Evolutionary conservation across 2,113 vertebrate species (phyloP), one percentile per base, ranked within the genome.

Genomic region (Perca flavescens): DNA sequence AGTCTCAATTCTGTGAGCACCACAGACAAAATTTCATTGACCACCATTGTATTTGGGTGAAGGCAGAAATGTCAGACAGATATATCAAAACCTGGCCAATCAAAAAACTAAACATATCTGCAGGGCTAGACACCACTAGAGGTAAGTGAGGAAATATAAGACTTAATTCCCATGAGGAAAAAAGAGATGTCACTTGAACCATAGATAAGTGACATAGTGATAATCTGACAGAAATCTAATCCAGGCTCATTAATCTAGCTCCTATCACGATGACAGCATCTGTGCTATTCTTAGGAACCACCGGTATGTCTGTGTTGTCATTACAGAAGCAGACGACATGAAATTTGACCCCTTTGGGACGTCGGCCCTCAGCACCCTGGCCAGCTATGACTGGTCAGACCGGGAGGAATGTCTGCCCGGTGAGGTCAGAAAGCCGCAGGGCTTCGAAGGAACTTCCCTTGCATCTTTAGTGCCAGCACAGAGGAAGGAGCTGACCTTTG

Each of bases 291-390:
- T 87, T 61, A 76, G 88, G 90, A 91, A 90, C 90, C 92, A 89
- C 84, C 80, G 64, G 86, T 88, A 77, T 94, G 77, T 90, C 81
- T 92, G 82, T 95, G 88, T 96, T 97, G 90, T 96, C 93, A 86
- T 95, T 97, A 89, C 97, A 99, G 97, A 99, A 93, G 86, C 95
- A 90, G 97, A 99, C 65, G 97, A 98, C 94, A 93, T 97, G 89
- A 98, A 97, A 95, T 96, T 96, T 86, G 96, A 96, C 92, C 95
- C 96, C 0, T 97, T 97, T 63, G 96, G 97, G 91, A 97, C 93
- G 74, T 96, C 97, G 50, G 92, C 91, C 49, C 86, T 95, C 91
- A 96, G 96, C 93, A 95, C 95, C 91, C 90, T 97, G 87, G 88
- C 95, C 56, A 96, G 94, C 94, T 97, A 91, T 68, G 97, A 99